These are phyloP conservation scores for Oncorhynchus clarkii DNA, from an alignment of 2,113 vertebrate species.

Conservation along the genomic window DNA sequence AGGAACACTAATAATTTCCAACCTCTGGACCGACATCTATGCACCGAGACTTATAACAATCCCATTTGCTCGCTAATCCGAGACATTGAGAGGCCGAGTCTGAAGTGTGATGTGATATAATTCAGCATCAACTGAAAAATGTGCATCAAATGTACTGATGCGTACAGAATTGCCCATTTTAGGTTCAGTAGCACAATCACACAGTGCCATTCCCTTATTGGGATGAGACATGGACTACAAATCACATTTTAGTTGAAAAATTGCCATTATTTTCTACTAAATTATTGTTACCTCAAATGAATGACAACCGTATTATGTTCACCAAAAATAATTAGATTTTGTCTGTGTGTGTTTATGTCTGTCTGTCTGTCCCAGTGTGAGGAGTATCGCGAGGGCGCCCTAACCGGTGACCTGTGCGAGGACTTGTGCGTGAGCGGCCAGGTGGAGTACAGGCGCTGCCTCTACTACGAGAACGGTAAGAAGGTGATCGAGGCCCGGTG, in stretches of 20 bases:
- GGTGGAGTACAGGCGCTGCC: conserved; percentile 86
- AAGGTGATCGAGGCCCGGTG: conserved; percentile 93
- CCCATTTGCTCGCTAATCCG: background rate
- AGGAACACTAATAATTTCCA: conserved; percentile 22
- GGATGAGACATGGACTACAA: too few relatives aligned
- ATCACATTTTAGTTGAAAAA: too few relatives aligned
- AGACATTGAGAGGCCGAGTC: background rate
- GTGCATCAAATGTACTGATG: too few relatives aligned
- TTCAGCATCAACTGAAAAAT: too few relatives aligned
- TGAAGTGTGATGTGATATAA: background rate
- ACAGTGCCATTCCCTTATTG: too few relatives aligned
- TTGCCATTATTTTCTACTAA: too few relatives aligned
- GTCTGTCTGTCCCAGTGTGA: conserved; percentile 78
- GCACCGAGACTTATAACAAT: background rate
- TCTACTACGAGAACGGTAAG: conserved; percentile 92
- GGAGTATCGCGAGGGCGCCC: conserved; percentile 79
- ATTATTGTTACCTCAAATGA: too few relatives aligned
- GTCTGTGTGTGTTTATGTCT: background rate
- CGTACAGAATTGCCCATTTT: too few relatives aligned
- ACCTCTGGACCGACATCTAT: background rate
- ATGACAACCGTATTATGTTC: too few relatives aligned
- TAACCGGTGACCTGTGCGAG: conserved; percentile 88
- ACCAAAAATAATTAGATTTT: background rate
- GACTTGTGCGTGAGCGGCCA: conserved; percentile 83
- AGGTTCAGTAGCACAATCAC: too few relatives aligned